Conservation (phyloP, 2,797 vertebrate species). For the Schizopygopsis malacanthus region DNA sequence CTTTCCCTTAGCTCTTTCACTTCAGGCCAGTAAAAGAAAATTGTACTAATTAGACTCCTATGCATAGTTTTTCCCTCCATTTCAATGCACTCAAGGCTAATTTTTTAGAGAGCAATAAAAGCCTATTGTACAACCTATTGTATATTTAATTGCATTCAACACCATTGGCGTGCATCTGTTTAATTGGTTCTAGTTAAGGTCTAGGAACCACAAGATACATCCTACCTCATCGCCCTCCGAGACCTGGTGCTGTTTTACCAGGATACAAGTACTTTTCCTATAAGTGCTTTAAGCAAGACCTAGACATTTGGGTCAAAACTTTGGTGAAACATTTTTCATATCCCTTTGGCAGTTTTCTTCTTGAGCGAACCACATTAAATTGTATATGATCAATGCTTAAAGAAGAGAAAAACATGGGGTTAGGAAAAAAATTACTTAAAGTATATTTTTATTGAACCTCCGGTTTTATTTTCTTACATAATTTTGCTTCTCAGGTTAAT, state of each 20-base stretch:
- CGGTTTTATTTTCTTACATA: not conserved
- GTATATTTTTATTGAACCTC: not conserved
- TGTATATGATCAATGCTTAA: not conserved
- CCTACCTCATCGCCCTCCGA: not conserved
- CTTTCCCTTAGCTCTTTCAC: constrained; percentile 41
- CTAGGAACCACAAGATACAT: constrained; percentile 31
- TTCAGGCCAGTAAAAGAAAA: constrained; percentile 51
- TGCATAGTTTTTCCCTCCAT: not conserved
- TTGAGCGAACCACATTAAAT: not conserved
- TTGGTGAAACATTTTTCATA: not conserved
- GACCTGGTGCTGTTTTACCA: constrained; percentile 3
- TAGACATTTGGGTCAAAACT: not conserved
- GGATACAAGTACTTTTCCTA: constrained; percentile 2
- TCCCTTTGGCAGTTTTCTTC: not conserved
- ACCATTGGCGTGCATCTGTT: constrained; percentile 50
- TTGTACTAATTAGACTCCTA: constrained; percentile 36
- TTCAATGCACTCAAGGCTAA: constrained; percentile 16
- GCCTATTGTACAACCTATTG: constrained; percentile 2
- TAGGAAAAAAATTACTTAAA: not conserved
- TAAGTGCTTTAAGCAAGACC: constrained; percentile 16
- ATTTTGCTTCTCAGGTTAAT: not conserved
- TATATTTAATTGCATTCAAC: constrained; percentile 40
- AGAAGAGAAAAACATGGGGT: not conserved
- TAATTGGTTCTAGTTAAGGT: constrained; percentile 51
- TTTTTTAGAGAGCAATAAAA: constrained; percentile 29